Evolutionary conservation across 2,888 invertebrate genomes (phyloP).

Genomic region (Dicyrtomina minuta): DNA sequence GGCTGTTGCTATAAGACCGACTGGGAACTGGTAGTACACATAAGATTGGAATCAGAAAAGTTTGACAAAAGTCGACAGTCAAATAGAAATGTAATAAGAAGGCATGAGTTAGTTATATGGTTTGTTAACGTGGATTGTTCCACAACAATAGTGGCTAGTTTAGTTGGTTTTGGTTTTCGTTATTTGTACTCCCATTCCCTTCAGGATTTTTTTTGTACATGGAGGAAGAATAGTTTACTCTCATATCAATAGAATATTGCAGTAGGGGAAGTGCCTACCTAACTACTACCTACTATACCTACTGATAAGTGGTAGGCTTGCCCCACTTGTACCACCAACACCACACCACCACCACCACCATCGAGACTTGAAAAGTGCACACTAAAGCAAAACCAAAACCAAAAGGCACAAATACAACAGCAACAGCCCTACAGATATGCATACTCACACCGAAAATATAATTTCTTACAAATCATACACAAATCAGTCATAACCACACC

Average conservation of each 20-base stretch:
- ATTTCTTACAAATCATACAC: background rate
- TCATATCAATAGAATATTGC: background rate
- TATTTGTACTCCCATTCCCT: constrained; percentile 12
- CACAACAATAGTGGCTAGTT: constrained; percentile 29
- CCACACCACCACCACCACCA: constrained; percentile 3
- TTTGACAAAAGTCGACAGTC: constrained; percentile 30
- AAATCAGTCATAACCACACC: background rate
- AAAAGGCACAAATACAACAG: background rate
- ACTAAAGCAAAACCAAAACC: constrained; percentile 2
- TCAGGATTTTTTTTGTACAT: constrained; percentile 2
- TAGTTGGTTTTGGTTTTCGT: constrained; percentile 7
- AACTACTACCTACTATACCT: no score
- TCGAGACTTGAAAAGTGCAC: background rate
- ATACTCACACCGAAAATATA: constrained; percentile 5
- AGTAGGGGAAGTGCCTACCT: no score
- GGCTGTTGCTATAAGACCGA: background rate
- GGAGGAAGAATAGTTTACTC: no score
- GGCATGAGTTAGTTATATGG: constrained; percentile 46
- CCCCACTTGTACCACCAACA: no score
- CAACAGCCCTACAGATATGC: constrained; percentile 5
- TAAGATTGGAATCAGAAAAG: constrained; percentile 20
- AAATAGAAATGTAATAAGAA: constrained; percentile 33
- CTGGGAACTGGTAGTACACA: background rate
- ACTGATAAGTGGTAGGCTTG: constrained; percentile 25
- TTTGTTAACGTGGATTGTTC: constrained; percentile 52